Conservation (phyloP, 2,797 vertebrate genomes). For the Sebastolobus altivelis region DNA sequence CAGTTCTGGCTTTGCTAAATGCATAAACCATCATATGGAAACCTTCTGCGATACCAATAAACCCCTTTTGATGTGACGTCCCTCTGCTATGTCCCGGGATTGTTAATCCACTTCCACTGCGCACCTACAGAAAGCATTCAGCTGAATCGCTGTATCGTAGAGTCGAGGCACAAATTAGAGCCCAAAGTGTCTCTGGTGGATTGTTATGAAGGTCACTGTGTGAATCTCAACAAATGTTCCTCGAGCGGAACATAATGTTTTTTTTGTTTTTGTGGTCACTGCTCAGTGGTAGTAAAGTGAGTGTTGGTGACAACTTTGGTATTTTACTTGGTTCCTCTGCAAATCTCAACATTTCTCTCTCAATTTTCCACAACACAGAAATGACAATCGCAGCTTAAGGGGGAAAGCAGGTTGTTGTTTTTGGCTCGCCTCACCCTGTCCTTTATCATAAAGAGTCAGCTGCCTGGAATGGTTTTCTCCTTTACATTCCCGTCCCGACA, state of each 20-base stretch:
- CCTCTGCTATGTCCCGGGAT: conserved; percentile 42
- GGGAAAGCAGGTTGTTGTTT: conserved; percentile 63
- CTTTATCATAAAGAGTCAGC: conserved; percentile 74
- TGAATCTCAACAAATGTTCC: conserved; percentile 33
- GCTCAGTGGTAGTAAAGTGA: conserved; percentile 13
- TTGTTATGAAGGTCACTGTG: conserved; percentile 27
- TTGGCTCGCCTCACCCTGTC: conserved; percentile 54
- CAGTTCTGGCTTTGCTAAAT: conserved; percentile 46
- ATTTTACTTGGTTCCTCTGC: conserved; percentile 27
- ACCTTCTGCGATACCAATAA: conserved; percentile 45
- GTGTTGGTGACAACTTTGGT: conserved; percentile 14
- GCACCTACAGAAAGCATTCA: conserved; percentile 5
- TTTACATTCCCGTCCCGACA: conserved; percentile 64
- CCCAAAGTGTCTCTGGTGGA: conserved; percentile 17
- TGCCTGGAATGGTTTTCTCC: conserved; percentile 68
- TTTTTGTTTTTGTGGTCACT: conserved; percentile 40
- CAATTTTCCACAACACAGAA: conserved; percentile 43
- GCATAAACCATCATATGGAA: conserved; percentile 51
- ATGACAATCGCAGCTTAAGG: conserved; percentile 58
- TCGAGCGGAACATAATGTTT: not conserved
- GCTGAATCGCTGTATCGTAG: conserved; percentile 10
- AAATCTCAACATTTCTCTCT: conserved; percentile 27
- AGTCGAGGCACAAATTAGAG: conserved; percentile 43
- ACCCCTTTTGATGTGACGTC: conserved; percentile 29
- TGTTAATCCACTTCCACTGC: conserved; percentile 32